These are phyloP conservation scores for Myrmecobius fasciatus DNA, from an alignment of 2,113 vertebrate genomes.

Conservation along the genomic window DNA sequence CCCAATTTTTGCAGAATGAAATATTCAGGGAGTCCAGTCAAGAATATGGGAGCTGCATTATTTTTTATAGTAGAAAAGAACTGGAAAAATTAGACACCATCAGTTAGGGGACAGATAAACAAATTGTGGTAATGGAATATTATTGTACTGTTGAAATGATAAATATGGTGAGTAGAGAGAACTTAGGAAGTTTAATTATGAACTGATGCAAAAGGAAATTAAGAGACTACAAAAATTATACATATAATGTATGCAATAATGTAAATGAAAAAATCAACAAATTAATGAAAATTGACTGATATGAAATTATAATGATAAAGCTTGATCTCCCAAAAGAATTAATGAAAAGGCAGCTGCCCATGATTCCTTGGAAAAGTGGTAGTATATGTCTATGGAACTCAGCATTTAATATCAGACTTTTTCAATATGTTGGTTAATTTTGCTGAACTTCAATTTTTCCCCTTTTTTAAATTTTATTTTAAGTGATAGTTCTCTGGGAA, in stretches of 20 bases:
- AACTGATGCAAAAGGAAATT: background rate
- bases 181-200: background rate
- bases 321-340: background rate
- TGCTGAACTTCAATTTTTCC: background rate
- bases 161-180: background rate
- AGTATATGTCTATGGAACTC: background rate
- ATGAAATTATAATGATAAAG: background rate
- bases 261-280: too few relatives aligned
- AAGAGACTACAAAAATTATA: background rate
- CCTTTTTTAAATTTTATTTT: background rate
- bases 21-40: background rate
- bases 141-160: background rate
- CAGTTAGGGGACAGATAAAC: background rate
- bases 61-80: background rate
- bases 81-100: background rate
- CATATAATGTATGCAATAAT: background rate
- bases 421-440: background rate
- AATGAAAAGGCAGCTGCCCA: background rate
- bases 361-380: background rate
- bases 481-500: background rate
- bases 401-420: background rate
- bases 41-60: background rate
- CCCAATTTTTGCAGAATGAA: background rate
- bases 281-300: background rate
- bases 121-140: background rate